These are phyloP conservation scores for Gasteruption jaculator DNA, from an alignment of 2,888 invertebrate genomes.

Conservation along the genomic window DNA sequence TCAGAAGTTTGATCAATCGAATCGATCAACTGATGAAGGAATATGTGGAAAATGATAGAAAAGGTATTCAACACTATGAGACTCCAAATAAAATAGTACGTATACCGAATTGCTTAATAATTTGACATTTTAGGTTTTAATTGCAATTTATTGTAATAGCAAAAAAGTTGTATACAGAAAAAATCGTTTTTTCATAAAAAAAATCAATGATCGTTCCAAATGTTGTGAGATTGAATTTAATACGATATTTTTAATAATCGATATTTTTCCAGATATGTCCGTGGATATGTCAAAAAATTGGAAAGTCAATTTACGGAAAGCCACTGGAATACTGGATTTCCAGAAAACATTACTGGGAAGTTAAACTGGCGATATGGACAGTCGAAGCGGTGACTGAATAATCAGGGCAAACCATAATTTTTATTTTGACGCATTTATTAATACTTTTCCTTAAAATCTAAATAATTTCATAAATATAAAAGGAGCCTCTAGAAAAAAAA, in stretches of 20 bases:
- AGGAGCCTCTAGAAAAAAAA: too few relatives aligned
- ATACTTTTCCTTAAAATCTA: too few relatives aligned
- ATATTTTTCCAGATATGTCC: constrained; percentile 10
- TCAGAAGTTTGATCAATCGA: constrained; percentile 13
- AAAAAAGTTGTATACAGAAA: too few relatives aligned
- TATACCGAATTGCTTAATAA: neutral
- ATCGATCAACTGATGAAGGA: constrained; percentile 17
- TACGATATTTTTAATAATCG: too few relatives aligned
- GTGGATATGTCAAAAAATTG: constrained; percentile 6
- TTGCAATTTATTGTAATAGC: too few relatives aligned
- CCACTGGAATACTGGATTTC: constrained; percentile 19
- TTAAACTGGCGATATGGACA: constrained; percentile 18
- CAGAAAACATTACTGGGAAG: constrained; percentile 18
- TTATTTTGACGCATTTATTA: too few relatives aligned
- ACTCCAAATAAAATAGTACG: neutral
- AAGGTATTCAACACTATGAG: neutral
- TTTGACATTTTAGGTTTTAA: neutral
- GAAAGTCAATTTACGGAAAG: constrained; percentile 17
- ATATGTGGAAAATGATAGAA: constrained; percentile 16
- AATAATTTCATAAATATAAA: too few relatives aligned
- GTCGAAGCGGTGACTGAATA: too few relatives aligned
- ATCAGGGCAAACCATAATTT: too few relatives aligned
- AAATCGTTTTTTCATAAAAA: too few relatives aligned
- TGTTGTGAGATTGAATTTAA: too few relatives aligned
- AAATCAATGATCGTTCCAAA: too few relatives aligned